phyloP scores from a whole-genome alignment of 23 tunicate genomes.

The Halocynthia aurantium region DNA sequence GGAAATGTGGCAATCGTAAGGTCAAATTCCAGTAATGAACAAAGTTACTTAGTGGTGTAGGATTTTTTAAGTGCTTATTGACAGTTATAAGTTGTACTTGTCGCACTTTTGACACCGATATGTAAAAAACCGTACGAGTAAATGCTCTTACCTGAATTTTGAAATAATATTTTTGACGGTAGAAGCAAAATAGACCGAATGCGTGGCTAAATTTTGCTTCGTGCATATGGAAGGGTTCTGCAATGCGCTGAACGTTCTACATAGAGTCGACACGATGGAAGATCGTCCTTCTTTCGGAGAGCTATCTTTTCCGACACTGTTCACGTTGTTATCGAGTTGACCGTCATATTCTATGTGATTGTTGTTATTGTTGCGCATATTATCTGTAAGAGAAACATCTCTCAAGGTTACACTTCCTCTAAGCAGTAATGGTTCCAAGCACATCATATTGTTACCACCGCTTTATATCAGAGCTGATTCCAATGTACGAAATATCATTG shows the following conservation, averaged over 20 bases:
- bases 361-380: slow-evolving; percentile 1
- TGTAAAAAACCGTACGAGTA: no score
- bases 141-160: slow-evolving; percentile 13
- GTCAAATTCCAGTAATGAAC: background rate
- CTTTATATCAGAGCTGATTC: background rate
- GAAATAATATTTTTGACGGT: slow-evolving; percentile 29
- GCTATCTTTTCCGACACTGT: background rate
- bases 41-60: background rate
- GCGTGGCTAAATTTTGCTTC: slow-evolving; percentile 11
- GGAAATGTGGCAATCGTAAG: background rate
- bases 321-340: background rate
- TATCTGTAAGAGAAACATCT: background rate
- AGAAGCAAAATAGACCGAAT: slow-evolving; percentile 18
- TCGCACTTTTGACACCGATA: no score
- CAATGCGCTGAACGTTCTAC: slow-evolving; percentile 18
- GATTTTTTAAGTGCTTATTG: no score
- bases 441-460: background rate
- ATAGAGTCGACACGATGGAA: slow-evolving; percentile 9
- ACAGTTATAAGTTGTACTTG: no score
- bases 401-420: background rate
- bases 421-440: background rate
- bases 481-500: background rate
- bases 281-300: slow-evolving; percentile 1
- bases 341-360: background rate
- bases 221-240: slow-evolving; percentile 18